phyloP scores from a whole-genome alignment of 2,797 vertebrate species.

The Pseudopleuronectes americanus region DNA sequence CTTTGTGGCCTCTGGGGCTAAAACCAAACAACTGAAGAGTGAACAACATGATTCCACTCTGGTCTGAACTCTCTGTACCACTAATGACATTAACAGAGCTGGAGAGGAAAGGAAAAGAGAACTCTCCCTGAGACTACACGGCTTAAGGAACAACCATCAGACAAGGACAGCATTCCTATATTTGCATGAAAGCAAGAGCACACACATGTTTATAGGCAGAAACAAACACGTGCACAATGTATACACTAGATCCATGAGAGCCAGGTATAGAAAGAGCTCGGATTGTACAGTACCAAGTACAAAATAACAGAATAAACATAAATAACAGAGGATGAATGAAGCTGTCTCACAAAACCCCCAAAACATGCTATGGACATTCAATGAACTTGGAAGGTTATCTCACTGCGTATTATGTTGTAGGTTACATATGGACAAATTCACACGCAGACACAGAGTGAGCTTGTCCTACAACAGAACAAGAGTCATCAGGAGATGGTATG shows the following conservation, averaged over 20 bases:
- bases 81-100: conserved; percentile 66
- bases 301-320: conserved; percentile 1
- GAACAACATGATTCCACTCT: conserved; percentile 30
- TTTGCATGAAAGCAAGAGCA: background rate
- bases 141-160: conserved; percentile 14
- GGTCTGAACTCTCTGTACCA: conserved; percentile 33
- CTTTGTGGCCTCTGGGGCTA: background rate
- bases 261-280: conserved; percentile 3
- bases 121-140: conserved; percentile 16
- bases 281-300: conserved; percentile 1
- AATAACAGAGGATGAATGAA: conserved; percentile 14
- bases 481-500: too few species aligned
- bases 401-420: background rate
- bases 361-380: background rate
- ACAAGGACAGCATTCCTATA: conserved; percentile 1
- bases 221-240: background rate
- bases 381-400: conserved; percentile 13
- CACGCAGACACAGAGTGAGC: background rate
- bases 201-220: background rate
- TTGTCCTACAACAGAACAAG: background rate
- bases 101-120: conserved; percentile 5
- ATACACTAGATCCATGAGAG: background rate
- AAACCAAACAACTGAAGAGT: conserved; percentile 15
- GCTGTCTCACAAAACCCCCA: background rate
- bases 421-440: background rate